Percentiles rank a stretch among this genome's conserved stretches.
Evolutionary conservation across 2,113 vertebrate species (phyloP).

Genomic region (Ammodytes marinus): DNA sequence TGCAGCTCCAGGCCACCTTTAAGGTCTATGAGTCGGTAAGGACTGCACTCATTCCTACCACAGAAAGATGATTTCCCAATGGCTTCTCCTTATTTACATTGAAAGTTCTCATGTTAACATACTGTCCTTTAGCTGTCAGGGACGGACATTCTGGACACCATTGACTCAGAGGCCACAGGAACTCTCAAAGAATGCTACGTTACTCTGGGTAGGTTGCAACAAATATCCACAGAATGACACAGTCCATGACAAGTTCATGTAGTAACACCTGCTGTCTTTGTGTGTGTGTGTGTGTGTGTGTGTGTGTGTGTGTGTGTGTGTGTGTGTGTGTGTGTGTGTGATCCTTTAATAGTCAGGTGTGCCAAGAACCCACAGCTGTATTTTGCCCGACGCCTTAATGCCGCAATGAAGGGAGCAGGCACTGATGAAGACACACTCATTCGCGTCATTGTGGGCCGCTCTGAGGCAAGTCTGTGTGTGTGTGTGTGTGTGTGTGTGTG

Average conservation of each 20-base stretch:
- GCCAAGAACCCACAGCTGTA: slow-evolving; percentile 92
- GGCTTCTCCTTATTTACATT: background rate
- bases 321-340: slow-evolving; percentile 33
- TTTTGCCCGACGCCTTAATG: slow-evolving; percentile 91
- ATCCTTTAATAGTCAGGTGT: slow-evolving; percentile 81
- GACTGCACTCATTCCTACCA: background rate
- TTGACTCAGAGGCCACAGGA: slow-evolving; percentile 83
- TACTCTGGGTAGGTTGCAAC: slow-evolving; percentile 77
- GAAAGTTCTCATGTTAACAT: background rate
- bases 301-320: too few relatives aligned
- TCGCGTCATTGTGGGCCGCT: slow-evolving; percentile 90
- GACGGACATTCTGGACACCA: slow-evolving; percentile 85
- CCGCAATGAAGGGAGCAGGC: slow-evolving; percentile 92
- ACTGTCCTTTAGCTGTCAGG: slow-evolving; percentile 78
- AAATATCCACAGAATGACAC: background rate
- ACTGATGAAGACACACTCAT: slow-evolving; percentile 93
- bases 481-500: too few relatives aligned
- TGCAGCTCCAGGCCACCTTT: slow-evolving; percentile 88
- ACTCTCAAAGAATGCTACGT: slow-evolving; percentile 86
- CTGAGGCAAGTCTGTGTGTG: slow-evolving; percentile 86
- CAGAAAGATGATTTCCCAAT: too few relatives aligned
- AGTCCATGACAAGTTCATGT: background rate
- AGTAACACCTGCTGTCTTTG: background rate
- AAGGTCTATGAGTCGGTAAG: slow-evolving; percentile 84
- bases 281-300: slow-evolving; percentile 33